These are phyloP conservation scores for Vanessa atalanta DNA, from an alignment of 1,140 invertebrate species.

Conservation along the genomic window DNA sequence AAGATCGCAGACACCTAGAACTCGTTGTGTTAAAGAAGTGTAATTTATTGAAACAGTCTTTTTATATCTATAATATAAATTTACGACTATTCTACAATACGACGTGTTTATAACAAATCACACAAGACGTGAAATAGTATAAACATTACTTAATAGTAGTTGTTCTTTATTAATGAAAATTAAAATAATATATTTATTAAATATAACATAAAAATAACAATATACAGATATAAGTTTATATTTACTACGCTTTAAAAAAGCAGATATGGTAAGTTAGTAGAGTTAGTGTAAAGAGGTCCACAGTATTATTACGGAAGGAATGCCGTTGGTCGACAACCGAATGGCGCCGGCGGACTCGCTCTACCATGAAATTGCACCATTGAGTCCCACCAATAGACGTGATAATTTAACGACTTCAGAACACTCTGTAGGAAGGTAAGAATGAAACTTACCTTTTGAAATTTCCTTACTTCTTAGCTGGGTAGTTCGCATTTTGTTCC, in stretches of 20 bases:
- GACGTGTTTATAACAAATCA: too few species aligned
- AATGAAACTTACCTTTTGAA: slow-evolving; percentile 7
- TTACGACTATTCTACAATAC: too few species aligned
- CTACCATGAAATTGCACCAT: slow-evolving; percentile 22
- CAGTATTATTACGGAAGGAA: slow-evolving; percentile 7
- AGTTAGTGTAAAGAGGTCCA: background rate
- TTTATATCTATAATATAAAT: too few species aligned
- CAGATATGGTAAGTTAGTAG: background rate
- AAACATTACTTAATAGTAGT: too few species aligned
- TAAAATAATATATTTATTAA: too few species aligned
- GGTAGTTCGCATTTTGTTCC: background rate
- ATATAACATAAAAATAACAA: too few species aligned
- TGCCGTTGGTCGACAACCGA: slow-evolving; percentile 11
- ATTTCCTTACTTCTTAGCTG: slow-evolving; percentile 13
- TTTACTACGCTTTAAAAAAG: background rate
- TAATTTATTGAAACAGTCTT: too few species aligned
- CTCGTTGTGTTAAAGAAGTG: too few species aligned
- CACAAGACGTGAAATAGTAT: too few species aligned
- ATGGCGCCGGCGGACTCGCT: background rate
- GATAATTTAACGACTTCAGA: slow-evolving; percentile 27
- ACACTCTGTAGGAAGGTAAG: slow-evolving; percentile 14
- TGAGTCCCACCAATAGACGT: slow-evolving; percentile 20
- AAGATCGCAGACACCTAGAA: too few species aligned
- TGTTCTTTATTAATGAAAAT: too few species aligned
- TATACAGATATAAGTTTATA: background rate